Evolutionary conservation across 1,140 invertebrate species (phyloP), one percentile per base, ranked within the genome.

Genomic region (Zaprionus ghesquierei): DNA sequence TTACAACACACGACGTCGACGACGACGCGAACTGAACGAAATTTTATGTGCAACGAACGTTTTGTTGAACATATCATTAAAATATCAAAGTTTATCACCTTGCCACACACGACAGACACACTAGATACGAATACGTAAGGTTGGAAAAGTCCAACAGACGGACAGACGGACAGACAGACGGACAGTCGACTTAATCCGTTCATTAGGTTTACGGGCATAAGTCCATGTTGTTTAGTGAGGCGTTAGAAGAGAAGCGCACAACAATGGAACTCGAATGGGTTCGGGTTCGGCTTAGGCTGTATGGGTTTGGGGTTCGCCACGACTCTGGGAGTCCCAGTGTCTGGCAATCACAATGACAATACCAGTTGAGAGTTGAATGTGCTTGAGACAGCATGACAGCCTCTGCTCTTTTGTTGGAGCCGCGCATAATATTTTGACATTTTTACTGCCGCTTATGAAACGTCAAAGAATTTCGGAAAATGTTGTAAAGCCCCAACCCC

Each of bases 1-100:
- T 87, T 85, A 85, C 75, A 81, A 74, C 80, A 73, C 66, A 55
- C 46, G 61, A 46, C 35, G 33, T 13, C 33, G 35, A 38, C 2
- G 41, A 46, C 56, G 49, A 76, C 65, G 61, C 41, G 22, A 35
- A 38, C 60, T 44, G 66, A 49, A 59, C 65, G 46, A 79, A 89
- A 70, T 77, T 82, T 87, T 87, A 87, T 87, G 84, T 84, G 79
- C 84, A 89, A 71, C 84, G 74, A 89, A 70, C 84, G 85, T 89
- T 89, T 89, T 89, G 84, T 89, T 89, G 84, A 89, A 89, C 78
- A 89, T 86, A 86, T 86, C 84, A 89, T 89, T 89, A 89, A 89
- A 89, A 89, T 89, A 89, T 89, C 85, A 89, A 89, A 89, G 85
- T 89, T 89, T 89, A 89, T 89, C 85, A 84, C 85, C 84, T 84